phyloP scores from a whole-genome alignment of 2,797 vertebrate genomes.

The Amblyopsis hoosieri region DNA sequence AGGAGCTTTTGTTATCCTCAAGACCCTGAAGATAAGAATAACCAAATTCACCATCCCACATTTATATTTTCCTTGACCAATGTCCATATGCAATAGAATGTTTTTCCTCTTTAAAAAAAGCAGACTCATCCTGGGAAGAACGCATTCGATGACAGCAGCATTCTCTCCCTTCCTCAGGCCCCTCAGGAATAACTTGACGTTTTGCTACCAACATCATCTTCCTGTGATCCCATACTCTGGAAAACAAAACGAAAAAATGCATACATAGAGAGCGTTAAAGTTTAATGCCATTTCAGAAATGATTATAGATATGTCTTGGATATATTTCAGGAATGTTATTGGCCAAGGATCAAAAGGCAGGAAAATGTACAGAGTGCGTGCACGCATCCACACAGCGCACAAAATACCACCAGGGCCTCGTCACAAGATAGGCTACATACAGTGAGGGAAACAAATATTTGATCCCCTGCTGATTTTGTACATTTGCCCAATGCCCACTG shows the following conservation, averaged over 20 bases:
- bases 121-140: constrained; percentile 72
- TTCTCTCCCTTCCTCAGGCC: constrained; percentile 56
- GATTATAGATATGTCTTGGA: too few relatives aligned
- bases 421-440: too few relatives aligned
- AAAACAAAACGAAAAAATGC: constrained; percentile 11
- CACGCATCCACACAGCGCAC: too few relatives aligned
- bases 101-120: constrained; percentile 72
- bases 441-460: too few relatives aligned
- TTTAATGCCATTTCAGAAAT: too few relatives aligned
- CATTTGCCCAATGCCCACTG: too few relatives aligned
- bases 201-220: constrained; percentile 99
- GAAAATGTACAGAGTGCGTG: too few relatives aligned
- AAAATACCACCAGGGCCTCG: too few relatives aligned
- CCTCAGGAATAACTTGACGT: constrained; percentile 98
- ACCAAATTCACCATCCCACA: constrained; percentile 80
- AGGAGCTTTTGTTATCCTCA: constrained; percentile 75
- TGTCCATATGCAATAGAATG: constrained; percentile 78
- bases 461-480: too few relatives aligned
- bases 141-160: constrained; percentile 60
- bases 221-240: constrained; percentile 98
- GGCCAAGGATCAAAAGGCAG: too few relatives aligned
- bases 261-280: not conserved
- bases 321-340: too few relatives aligned
- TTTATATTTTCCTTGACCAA: constrained; percentile 82
- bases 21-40: constrained; percentile 81